Conservation (phyloP, 2,113 vertebrate genomes). For the Rhinogobius similis region DNA sequence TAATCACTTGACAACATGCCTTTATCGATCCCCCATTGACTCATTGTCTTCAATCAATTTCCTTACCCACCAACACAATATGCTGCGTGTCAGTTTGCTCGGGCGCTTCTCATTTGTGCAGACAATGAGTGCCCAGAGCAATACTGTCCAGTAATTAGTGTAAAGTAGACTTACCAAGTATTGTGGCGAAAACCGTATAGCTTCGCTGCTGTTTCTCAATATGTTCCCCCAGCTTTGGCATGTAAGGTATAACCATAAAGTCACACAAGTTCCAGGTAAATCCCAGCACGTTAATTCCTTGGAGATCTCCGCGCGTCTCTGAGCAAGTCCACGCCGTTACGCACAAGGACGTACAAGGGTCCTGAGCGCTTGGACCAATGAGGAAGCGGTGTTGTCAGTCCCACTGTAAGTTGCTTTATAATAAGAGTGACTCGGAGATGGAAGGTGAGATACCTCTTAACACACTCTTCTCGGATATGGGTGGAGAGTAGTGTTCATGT, state of each 20-base stretch:
- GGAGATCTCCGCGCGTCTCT: slow-evolving; percentile 1
- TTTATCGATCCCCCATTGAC: slow-evolving; percentile 47
- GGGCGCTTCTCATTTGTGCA: background rate
- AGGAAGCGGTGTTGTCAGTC: slow-evolving; percentile 11
- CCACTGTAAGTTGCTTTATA: slow-evolving; percentile 28
- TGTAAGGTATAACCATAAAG: slow-evolving; percentile 47
- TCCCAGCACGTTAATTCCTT: slow-evolving; percentile 60
- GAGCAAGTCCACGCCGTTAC: background rate
- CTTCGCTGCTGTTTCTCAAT: slow-evolving; percentile 58
- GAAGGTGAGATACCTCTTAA: slow-evolving; percentile 70
- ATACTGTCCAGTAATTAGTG: background rate
- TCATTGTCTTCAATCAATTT: slow-evolving; percentile 36
- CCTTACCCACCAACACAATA: slow-evolving; percentile 1
- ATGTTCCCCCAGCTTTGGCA: slow-evolving; percentile 76
- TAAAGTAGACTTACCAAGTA: slow-evolving; percentile 73
- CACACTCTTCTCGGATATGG: slow-evolving; percentile 57
- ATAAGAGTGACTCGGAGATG: slow-evolving; percentile 14
- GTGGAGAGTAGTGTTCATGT: slow-evolving; percentile 64
- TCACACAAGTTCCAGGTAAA: slow-evolving; percentile 24
- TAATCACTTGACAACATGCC: slow-evolving; percentile 33
- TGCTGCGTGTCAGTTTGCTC: background rate
- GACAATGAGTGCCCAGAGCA: background rate
- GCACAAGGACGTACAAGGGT: slow-evolving; percentile 24
- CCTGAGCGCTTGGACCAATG: slow-evolving; percentile 27
- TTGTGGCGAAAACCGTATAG: slow-evolving; percentile 76